A percentile compares a stretch with the other conserved stretches of the same genome.
phyloP scores from a whole-genome alignment of 2,797 vertebrate species.

The Cirrhinus mrigala region DNA sequence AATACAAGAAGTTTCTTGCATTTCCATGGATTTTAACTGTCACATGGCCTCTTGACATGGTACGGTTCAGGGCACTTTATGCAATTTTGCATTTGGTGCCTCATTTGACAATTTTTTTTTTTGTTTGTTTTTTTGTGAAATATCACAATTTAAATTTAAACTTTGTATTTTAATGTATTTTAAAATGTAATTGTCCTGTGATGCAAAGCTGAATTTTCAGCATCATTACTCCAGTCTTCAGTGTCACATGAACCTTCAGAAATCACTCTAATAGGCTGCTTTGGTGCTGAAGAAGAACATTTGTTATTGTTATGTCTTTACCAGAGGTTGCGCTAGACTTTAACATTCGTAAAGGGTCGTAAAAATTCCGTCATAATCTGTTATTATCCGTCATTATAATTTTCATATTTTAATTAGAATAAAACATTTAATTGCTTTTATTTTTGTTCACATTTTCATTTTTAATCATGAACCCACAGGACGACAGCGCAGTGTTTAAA shows the following conservation, averaged over 20 bases:
- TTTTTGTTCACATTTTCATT: too few species aligned
- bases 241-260: background rate
- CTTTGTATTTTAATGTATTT: background rate
- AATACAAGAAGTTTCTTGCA: conserved; percentile 93
- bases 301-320: background rate
- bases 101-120: background rate
- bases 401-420: too few species aligned
- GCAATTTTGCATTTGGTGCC: background rate
- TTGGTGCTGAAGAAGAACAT: background rate
- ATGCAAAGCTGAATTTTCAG: background rate
- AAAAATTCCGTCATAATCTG: too few species aligned
- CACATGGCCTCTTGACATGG: conserved; percentile 90
- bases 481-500: too few species aligned
- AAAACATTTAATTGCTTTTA: too few species aligned
- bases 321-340: too few species aligned
- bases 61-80: conserved; percentile 65
- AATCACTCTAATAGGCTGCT: background rate
- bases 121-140: too few species aligned
- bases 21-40: conserved; percentile 96
- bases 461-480: too few species aligned
- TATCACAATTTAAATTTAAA: background rate
- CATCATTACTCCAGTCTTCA: background rate
- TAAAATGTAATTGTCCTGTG: background rate
- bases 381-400: too few species aligned
- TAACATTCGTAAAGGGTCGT: too few species aligned